phyloP scores from a whole-genome alignment of 2,888 invertebrate species.

The Sesia apiformis region DNA sequence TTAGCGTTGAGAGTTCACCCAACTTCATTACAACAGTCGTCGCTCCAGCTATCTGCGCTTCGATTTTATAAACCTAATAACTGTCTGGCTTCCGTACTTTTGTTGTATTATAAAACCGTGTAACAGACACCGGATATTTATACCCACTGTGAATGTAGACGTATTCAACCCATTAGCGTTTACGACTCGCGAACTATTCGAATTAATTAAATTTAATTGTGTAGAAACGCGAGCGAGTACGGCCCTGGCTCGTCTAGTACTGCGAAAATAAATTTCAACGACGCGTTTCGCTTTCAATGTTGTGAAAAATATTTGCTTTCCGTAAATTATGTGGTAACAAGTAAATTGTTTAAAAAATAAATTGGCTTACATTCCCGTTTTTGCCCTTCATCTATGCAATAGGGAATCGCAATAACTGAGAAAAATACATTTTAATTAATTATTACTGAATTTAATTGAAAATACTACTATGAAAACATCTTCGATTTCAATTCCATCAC shows the following conservation, averaged over 20 bases:
- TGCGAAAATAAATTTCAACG: conserved; percentile 28
- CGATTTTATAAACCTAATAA: background rate
- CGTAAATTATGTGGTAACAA: no score
- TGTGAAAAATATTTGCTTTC: no score
- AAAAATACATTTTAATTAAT: no score
- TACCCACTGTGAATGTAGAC: conserved; percentile 50
- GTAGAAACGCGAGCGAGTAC: conserved; percentile 41
- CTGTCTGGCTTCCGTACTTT: background rate
- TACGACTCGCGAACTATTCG: conserved; percentile 64
- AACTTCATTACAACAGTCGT: no score
- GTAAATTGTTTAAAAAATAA: no score
- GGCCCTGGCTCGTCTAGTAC: conserved; percentile 31
- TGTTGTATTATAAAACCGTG: background rate
- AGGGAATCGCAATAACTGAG: no score
- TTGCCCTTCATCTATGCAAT: no score
- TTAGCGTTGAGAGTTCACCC: no score
- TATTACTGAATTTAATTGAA: no score
- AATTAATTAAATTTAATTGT: conserved; percentile 72
- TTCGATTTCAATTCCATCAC: no score
- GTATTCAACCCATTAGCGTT: conserved; percentile 57
- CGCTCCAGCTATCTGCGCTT: background rate
- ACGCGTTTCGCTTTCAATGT: conserved; percentile 4
- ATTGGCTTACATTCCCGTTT: no score
- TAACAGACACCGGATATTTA: conserved; percentile 33
- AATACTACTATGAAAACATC: no score